A percentile compares a stretch with the other conserved stretches of the same genome.
Evolutionary conservation across 1,140 invertebrate genomes (phyloP).

Genomic region (Drosophila pseudoananassae): DNA sequence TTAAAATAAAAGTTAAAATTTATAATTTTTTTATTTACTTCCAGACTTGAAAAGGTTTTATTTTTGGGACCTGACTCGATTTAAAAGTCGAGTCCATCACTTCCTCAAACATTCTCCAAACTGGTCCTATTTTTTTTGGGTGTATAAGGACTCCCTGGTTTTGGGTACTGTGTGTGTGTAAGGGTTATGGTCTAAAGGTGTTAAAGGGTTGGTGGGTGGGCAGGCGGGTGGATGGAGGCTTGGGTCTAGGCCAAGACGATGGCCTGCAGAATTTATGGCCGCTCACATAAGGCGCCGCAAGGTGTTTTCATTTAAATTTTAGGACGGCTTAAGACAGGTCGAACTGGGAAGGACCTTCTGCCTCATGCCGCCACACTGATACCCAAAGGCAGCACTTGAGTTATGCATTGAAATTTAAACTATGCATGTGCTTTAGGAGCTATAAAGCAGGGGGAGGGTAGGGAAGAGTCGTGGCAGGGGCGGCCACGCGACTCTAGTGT

Average conservation of each 20-base stretch:
- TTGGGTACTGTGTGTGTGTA: neutral
- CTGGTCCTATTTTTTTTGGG: neutral
- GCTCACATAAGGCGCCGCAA: conserved; percentile 58
- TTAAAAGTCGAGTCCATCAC: too few species aligned
- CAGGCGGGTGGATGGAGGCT: conserved; percentile 1
- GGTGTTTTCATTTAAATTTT: conserved; percentile 74
- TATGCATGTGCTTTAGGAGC: conserved; percentile 34
- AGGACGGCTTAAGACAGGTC: conserved; percentile 56
- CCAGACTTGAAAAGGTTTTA: too few species aligned
- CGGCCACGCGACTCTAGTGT: conserved; percentile 5
- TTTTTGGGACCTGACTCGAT: too few species aligned
- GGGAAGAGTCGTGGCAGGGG: too few species aligned
- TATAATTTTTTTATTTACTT: too few species aligned
- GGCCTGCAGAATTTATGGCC: conserved; percentile 64
- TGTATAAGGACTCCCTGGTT: neutral
- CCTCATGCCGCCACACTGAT: neutral
- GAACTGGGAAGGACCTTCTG: conserved; percentile 5
- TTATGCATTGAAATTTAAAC: conserved; percentile 73
- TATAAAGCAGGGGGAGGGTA: conserved; percentile 10
- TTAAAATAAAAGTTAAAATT: too few species aligned
- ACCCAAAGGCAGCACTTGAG: conserved; percentile 29
- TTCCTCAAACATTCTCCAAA: neutral
- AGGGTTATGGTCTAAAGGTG: neutral
- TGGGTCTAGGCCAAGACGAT: conserved; percentile 11
- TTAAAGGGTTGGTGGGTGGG: neutral